A percentile compares a stretch with the other conserved stretches of the same genome.
Conservation (phyloP, 1,140 invertebrate species). For the Watersipora subatra region DNA sequence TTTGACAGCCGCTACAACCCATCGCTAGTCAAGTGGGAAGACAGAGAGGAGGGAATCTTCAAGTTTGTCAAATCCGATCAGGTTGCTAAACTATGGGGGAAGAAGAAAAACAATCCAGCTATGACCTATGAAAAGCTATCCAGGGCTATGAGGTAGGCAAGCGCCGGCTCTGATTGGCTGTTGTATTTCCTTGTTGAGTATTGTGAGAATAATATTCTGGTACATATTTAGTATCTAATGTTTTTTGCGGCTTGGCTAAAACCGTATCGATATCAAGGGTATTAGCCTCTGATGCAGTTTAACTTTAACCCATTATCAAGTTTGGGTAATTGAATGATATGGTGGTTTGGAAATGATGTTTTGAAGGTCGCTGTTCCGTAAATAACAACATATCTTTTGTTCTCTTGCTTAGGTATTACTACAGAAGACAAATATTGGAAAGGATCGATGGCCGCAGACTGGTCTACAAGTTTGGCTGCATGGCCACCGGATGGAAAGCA, state of each 20-base stretch:
- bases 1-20: neutral
- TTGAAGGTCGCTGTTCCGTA: no score
- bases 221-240: no score
- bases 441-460: conserved; percentile 65
- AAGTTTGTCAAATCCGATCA: conserved; percentile 70
- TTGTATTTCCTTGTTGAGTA: no score
- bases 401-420: conserved; percentile 53
- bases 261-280: no score
- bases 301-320: no score
- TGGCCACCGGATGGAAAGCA: conserved; percentile 54
- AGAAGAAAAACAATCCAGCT: conserved; percentile 61
- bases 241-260: no score
- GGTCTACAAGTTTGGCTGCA: conserved; percentile 73
- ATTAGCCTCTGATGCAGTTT: no score
- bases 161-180: no score
- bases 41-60: conserved; percentile 64
- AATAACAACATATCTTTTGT: no score
- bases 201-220: no score
- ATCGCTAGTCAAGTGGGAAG: conserved; percentile 58
- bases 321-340: no score
- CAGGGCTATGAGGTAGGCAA: conserved; percentile 62
- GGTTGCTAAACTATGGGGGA: conserved; percentile 70
- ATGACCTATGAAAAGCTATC: conserved; percentile 85
- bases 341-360: no score
- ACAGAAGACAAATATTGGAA: conserved; percentile 63